Conservation (phyloP, 2,113 vertebrate genomes). For the Blennius ocellaris region DNA sequence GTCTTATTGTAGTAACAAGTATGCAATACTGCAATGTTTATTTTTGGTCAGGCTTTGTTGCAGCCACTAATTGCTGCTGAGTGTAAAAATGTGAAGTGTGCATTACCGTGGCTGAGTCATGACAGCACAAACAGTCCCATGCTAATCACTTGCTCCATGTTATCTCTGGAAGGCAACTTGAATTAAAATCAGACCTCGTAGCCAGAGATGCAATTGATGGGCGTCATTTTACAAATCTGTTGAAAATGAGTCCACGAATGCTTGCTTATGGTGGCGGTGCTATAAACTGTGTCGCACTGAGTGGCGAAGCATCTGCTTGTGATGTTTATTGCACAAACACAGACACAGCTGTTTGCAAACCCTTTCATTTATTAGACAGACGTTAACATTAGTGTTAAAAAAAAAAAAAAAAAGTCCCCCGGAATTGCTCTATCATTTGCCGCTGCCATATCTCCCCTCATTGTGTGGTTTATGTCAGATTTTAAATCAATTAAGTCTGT, state of each 20-base stretch:
- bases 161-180: constrained; percentile 58
- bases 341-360: constrained; percentile 60
- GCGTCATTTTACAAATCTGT: constrained; percentile 43
- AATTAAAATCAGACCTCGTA: constrained; percentile 38
- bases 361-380: constrained; percentile 63
- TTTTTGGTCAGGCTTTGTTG: constrained; percentile 80
- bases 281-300: constrained; percentile 41
- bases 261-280: constrained; percentile 24
- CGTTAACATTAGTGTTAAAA: constrained; percentile 48
- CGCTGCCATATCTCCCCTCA: constrained; percentile 72
- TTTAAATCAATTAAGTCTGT: constrained; percentile 92
- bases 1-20: constrained; percentile 81
- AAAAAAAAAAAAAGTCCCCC: constrained; percentile 41
- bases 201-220: constrained; percentile 30
- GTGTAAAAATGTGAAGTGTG: constrained; percentile 70
- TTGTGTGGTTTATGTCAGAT: constrained; percentile 86
- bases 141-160: constrained; percentile 54
- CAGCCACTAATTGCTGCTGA: constrained; percentile 75
- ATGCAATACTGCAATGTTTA: constrained; percentile 78
- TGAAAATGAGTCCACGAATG: constrained; percentile 43
- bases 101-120: constrained; percentile 64
- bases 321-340: constrained; percentile 56
- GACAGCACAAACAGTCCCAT: constrained; percentile 41
- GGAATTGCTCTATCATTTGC: constrained; percentile 49
- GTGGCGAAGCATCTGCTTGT: constrained; percentile 48